Conservation (phyloP, 2,797 vertebrate species). For the Apogon hyalosoma region DNA sequence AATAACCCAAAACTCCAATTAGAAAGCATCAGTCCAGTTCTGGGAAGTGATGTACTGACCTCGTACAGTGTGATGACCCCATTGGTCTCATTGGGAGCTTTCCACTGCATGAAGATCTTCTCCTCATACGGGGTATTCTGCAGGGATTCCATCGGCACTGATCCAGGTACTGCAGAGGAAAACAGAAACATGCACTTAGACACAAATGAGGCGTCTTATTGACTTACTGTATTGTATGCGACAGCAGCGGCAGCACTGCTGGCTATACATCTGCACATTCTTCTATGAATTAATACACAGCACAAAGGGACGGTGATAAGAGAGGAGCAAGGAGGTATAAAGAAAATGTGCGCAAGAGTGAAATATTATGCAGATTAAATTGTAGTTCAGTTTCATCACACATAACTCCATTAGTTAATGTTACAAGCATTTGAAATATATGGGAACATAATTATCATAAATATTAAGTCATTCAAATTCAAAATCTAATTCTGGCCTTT, state of each 20-base stretch:
- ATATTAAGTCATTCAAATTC: slow-evolving; percentile 39
- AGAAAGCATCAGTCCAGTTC: neutral
- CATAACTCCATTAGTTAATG: slow-evolving; percentile 33
- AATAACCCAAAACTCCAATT: neutral
- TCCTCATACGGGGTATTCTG: slow-evolving; percentile 96
- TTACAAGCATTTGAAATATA: slow-evolving; percentile 33
- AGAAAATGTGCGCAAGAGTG: neutral
- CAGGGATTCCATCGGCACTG: slow-evolving; percentile 93
- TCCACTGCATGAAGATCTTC: slow-evolving; percentile 99
- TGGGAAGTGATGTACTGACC: slow-evolving; percentile 77
- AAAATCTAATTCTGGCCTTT: slow-evolving; percentile 34
- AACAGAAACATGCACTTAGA: neutral
- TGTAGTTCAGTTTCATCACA: neutral
- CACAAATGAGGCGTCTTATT: neutral
- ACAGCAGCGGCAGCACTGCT: too few species aligned
- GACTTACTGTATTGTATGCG: neutral
- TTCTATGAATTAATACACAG: neutral
- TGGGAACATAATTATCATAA: slow-evolving; percentile 17
- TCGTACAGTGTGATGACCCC: slow-evolving; percentile 97
- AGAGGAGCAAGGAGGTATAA: neutral
- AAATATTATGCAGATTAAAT: slow-evolving; percentile 15
- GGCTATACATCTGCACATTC: neutral
- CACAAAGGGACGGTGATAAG: neutral
- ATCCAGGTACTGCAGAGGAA: slow-evolving; percentile 88
- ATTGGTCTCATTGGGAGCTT: slow-evolving; percentile 97